Conservation (phyloP, 2,797 vertebrate species). For the Diceros bicornis region DNA sequence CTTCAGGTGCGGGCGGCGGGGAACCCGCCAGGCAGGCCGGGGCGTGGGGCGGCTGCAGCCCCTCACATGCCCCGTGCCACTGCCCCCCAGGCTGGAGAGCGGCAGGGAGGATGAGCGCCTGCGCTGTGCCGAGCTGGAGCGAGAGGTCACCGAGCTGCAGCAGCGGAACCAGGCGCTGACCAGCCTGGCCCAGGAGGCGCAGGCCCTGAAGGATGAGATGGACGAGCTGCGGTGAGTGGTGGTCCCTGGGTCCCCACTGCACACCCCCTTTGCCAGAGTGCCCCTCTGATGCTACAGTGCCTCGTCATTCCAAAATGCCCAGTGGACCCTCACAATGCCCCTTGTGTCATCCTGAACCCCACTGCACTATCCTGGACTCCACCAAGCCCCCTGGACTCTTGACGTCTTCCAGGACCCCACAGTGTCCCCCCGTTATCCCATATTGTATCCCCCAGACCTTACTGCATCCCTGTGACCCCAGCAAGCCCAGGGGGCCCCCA, state of each 20-base stretch:
- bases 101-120: conserved; percentile 92
- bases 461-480: not conserved
- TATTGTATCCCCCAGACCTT: not conserved
- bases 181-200: conserved; percentile 94
- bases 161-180: conserved; percentile 94
- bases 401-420: not conserved
- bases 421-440: not conserved
- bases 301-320: not conserved
- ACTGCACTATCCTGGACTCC: not conserved
- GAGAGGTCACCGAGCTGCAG: conserved; percentile 91
- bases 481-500: not conserved
- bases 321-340: not conserved
- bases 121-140: conserved; percentile 90
- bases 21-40: not conserved
- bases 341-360: not conserved
- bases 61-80: fast-evolving
- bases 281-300: not conserved
- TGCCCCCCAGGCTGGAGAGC: conserved; percentile 91
- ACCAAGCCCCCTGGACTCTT: not conserved
- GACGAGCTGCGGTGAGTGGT: conserved; percentile 93
- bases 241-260: not conserved
- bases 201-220: conserved; percentile 96
- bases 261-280: not conserved
- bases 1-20: conserved; percentile 91
- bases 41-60: not conserved